Percentiles rank a stretch among this genome's conserved stretches.
These are phyloP conservation scores for Diprion similis DNA, from an alignment of 1,140 invertebrate genomes.

Conservation along the genomic window DNA sequence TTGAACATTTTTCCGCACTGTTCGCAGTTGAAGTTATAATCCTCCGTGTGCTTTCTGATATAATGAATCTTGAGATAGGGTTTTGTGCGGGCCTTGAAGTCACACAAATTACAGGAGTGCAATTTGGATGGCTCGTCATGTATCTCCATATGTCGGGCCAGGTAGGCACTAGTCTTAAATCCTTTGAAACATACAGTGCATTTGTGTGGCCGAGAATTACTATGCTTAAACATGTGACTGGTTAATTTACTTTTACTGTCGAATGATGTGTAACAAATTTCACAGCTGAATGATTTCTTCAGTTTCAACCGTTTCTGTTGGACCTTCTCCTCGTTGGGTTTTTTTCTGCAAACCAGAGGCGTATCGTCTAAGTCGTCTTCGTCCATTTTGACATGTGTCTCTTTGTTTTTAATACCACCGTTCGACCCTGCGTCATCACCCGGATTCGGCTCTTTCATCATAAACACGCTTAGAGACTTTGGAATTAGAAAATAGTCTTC, in stretches of 20 bases:
- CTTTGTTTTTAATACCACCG: neutral
- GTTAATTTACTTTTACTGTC: slow-evolving; percentile 48
- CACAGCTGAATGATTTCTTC: slow-evolving; percentile 42
- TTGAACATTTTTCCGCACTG: slow-evolving; percentile 70
- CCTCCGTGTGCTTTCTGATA: slow-evolving; percentile 64
- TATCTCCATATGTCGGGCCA: slow-evolving; percentile 59
- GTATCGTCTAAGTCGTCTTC: slow-evolving; percentile 23
- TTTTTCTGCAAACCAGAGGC: slow-evolving; percentile 19
- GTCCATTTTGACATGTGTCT: neutral
- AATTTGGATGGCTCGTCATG: slow-evolving; percentile 48
- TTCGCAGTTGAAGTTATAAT: slow-evolving; percentile 65
- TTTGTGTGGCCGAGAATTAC: slow-evolving; percentile 54
- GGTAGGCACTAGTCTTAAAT: slow-evolving; percentile 60
- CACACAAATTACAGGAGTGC: slow-evolving; percentile 47
- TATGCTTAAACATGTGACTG: slow-evolving; percentile 55
- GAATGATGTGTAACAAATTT: slow-evolving; percentile 48
- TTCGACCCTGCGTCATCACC: slow-evolving; percentile 21
- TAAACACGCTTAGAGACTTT: slow-evolving; percentile 46
- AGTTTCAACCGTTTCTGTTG: neutral
- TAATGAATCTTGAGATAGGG: slow-evolving; percentile 58
- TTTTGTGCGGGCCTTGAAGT: slow-evolving; percentile 56
- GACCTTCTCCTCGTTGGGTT: neutral
- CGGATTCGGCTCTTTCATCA: slow-evolving; percentile 42
- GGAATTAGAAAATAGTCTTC: slow-evolving; percentile 51
- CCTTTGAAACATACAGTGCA: slow-evolving; percentile 59